Conservation (phyloP, 2,797 vertebrate genomes). For the Arctocebus calabarensis region DNA sequence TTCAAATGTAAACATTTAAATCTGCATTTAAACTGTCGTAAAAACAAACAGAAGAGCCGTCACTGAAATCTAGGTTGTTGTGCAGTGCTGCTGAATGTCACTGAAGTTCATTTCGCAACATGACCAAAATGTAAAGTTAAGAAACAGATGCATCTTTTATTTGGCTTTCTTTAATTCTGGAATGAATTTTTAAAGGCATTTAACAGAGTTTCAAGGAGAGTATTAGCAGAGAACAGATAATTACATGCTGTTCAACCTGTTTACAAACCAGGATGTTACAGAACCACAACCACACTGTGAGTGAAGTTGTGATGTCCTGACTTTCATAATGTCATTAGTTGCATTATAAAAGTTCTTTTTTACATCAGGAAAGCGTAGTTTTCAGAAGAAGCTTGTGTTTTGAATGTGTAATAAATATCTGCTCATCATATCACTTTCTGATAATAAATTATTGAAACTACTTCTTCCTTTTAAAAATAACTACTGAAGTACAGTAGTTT, state of each 20-base stretch:
- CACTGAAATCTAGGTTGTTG: not conserved
- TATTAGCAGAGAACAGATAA: constrained; percentile 69
- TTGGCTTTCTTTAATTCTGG: constrained; percentile 51
- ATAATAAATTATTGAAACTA: constrained; percentile 77
- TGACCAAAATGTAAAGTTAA: not conserved
- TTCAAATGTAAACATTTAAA: not conserved
- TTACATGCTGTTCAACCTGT: constrained; percentile 75
- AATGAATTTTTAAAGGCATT: constrained; percentile 66
- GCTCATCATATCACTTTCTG: constrained; percentile 60
- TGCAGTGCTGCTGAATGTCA: not conserved
- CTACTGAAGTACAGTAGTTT: constrained; percentile 31
- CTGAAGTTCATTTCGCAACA: not conserved
- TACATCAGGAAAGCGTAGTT: constrained; percentile 70
- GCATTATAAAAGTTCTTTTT: constrained; percentile 70
- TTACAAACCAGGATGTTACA: constrained; percentile 77
- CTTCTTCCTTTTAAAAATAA: constrained; percentile 73
- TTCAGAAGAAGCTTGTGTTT: constrained; percentile 70
- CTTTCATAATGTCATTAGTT: constrained; percentile 65
- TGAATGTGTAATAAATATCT: constrained; percentile 75
- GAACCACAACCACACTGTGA: constrained; percentile 75
- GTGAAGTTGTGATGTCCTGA: constrained; percentile 70
- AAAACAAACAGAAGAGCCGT: not conserved
- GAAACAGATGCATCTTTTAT: not conserved
- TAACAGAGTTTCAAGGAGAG: constrained; percentile 55
- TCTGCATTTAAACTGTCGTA: not conserved